Percentiles rank a stretch among this genome's conserved stretches.
Conservation (phyloP, 2,113 vertebrate genomes). For the Tyto alba region DNA sequence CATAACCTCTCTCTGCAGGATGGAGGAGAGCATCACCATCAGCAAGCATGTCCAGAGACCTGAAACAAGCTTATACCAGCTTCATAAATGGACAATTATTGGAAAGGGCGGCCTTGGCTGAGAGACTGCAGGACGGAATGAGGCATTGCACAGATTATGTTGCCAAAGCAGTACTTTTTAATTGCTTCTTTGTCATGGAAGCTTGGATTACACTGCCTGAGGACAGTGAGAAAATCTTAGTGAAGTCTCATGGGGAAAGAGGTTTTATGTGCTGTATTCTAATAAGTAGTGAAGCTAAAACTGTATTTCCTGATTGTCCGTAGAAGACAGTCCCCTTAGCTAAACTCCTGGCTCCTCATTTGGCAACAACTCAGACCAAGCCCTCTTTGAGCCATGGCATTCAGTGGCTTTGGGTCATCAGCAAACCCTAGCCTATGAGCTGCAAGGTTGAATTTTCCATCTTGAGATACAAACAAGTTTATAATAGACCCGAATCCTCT, state of each 20-base stretch:
- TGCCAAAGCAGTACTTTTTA: neutral
- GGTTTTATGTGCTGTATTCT: neutral
- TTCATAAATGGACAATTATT: neutral
- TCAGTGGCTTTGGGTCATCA: neutral
- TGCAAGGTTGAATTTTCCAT: neutral
- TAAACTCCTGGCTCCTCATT: neutral
- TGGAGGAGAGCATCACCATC: neutral
- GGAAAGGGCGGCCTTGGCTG: neutral
- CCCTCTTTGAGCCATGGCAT: neutral
- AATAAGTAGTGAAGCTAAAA: neutral
- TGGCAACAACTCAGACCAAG: neutral
- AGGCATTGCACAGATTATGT: neutral
- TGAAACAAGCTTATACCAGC: neutral
- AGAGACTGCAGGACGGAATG: neutral
- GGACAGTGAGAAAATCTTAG: neutral
- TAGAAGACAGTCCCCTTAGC: neutral
- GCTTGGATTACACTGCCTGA: neutral
- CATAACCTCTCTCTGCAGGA: conserved; percentile 81
- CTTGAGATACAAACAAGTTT: neutral
- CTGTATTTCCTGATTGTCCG: neutral
- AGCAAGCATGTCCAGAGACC: neutral
- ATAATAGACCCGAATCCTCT: neutral
- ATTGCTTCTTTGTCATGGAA: neutral
- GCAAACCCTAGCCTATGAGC: neutral
- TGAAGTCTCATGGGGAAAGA: neutral